phyloP scores from a whole-genome alignment of 2,113 vertebrate genomes.

The Notarius lentiginosus region DNA sequence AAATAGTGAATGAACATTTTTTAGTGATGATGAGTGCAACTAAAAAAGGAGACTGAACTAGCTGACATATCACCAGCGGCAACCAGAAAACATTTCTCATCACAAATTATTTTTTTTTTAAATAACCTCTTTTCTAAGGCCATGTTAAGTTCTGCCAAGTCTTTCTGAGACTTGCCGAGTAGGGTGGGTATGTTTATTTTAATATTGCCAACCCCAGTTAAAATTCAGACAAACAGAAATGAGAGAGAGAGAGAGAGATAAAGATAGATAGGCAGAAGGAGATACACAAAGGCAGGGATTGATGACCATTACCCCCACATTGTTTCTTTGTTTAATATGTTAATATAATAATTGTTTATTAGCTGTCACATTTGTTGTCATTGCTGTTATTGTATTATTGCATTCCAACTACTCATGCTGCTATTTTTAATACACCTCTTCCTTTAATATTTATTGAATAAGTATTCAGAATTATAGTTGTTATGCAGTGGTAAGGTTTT shows the following conservation, averaged over 20 bases:
- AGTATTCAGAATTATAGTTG: neutral
- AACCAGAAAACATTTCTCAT: conserved; percentile 60
- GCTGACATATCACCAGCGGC: conserved; percentile 58
- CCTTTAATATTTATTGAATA: neutral
- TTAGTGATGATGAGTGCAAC: conserved; percentile 29
- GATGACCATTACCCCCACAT: neutral
- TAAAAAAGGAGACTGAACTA: conserved; percentile 40
- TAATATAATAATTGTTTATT: neutral
- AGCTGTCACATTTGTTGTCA: neutral
- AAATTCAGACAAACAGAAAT: conserved; percentile 18
- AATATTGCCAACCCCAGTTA: conserved; percentile 8
- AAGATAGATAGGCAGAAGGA: neutral
- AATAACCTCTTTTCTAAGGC: conserved; percentile 41
- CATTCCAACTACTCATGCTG: neutral
- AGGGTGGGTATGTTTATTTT: conserved; percentile 28
- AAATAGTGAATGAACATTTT: neutral
- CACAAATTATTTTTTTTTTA: conserved; percentile 36
- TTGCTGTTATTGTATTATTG: neutral
- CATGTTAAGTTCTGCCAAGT: conserved; percentile 50
- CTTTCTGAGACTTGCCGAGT: conserved; percentile 23
- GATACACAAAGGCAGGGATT: neutral
- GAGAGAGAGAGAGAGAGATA: neutral
- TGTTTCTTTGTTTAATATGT: neutral
- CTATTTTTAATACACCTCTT: neutral
- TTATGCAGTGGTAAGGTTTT: neutral